phyloP scores from a whole-genome alignment of 2,113 vertebrate genomes.

The Gymnorhina tibicen region DNA sequence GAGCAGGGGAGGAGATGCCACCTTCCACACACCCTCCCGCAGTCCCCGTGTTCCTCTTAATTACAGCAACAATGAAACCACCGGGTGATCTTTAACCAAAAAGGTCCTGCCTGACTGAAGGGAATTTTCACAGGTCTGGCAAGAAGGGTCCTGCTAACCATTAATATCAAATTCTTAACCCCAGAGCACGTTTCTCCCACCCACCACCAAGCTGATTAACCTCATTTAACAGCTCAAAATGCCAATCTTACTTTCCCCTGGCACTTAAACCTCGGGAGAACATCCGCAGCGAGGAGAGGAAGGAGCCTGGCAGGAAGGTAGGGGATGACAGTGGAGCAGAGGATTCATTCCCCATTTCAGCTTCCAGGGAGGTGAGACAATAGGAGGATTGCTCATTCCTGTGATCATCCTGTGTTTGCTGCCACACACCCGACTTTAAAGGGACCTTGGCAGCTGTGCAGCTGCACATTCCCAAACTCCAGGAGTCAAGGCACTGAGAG shows the following conservation, averaged over 20 bases:
- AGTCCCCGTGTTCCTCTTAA: not conserved
- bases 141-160: not conserved
- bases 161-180: not conserved
- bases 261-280: not conserved
- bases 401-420: not conserved
- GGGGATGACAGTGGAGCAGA: not conserved
- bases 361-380: conserved; percentile 18
- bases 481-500: not conserved
- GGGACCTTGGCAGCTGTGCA: conserved; percentile 1
- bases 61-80: not conserved
- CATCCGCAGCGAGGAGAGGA: not conserved
- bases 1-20: not conserved
- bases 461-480: not conserved
- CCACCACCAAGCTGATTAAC: conserved; percentile 14
- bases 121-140: not conserved
- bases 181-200: not conserved
- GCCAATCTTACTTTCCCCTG: conserved; percentile 4
- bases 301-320: not conserved
- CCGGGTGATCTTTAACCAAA: not conserved
- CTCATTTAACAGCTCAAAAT: not conserved
- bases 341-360: not conserved
- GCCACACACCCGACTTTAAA: not conserved
- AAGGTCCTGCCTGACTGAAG: not conserved
- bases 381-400: not conserved
- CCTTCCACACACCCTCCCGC: not conserved